A percentile compares a stretch with the other conserved stretches of the same genome.
These are phyloP conservation scores for Melanotaenia nigrans DNA, from an alignment of 2,797 vertebrate genomes.

Conservation along the genomic window DNA sequence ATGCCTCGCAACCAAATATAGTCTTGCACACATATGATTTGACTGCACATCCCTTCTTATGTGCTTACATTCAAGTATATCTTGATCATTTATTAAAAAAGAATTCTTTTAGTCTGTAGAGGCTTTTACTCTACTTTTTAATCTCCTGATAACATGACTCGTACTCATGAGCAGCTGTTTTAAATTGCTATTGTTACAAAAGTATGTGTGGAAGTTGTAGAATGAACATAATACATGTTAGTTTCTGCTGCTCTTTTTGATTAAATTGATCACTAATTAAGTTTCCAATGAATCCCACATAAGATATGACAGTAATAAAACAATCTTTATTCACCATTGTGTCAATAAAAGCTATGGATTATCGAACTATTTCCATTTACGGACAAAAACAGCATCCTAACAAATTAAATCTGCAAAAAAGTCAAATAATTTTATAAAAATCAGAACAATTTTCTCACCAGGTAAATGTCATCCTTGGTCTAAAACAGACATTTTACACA, in stretches of 20 bases:
- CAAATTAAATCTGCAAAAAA: neutral
- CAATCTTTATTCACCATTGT: neutral
- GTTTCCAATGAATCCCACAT: neutral
- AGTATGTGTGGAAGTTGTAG: too few relatives aligned
- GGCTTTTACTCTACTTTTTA: neutral
- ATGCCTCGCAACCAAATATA: neutral
- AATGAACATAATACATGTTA: neutral
- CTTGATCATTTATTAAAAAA: neutral
- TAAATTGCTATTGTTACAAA: too few relatives aligned
- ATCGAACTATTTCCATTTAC: neutral
- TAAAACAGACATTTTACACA: neutral
- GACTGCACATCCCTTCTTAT: neutral
- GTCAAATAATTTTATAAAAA: neutral
- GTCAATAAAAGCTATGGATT: neutral
- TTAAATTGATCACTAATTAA: neutral
- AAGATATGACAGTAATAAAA: neutral
- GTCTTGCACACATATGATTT: neutral
- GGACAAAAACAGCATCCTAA: neutral
- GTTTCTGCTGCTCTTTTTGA: neutral
- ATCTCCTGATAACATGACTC: neutral
- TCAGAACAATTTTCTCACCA: neutral
- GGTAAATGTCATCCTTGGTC: neutral
- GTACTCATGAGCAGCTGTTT: too few relatives aligned
- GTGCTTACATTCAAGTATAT: neutral
- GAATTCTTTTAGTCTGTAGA: neutral